A percentile compares a stretch with the other conserved stretches of the same genome.
Evolutionary conservation across 2,113 vertebrate species (phyloP).

Genomic region (Poecilia latipinna): DNA sequence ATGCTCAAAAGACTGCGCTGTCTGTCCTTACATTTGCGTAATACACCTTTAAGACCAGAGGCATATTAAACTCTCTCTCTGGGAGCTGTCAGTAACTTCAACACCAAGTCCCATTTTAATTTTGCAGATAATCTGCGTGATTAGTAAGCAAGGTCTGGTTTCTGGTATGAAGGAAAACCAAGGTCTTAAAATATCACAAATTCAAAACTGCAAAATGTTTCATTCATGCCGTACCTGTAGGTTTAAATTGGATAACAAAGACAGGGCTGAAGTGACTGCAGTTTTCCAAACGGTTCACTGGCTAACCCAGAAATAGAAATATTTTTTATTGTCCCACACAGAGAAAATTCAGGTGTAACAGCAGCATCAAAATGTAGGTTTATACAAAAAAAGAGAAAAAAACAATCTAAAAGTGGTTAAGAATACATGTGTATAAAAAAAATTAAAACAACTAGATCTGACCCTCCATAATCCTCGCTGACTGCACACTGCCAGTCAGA

Average conservation of each 20-base stretch:
- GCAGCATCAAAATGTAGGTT: too few relatives aligned
- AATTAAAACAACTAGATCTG: too few relatives aligned
- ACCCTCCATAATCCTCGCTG: too few relatives aligned
- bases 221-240: not conserved
- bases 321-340: too few relatives aligned
- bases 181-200: not conserved
- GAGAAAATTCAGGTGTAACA: too few relatives aligned
- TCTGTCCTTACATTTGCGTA: not conserved
- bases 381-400: too few relatives aligned
- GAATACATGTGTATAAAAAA: too few relatives aligned
- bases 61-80: not conserved
- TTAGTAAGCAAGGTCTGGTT: not conserved
- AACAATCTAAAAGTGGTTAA: too few relatives aligned
- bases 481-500: too few relatives aligned
- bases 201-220: not conserved
- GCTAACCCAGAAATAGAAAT: too few relatives aligned
- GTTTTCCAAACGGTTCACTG: too few relatives aligned
- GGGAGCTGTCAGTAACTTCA: not conserved
- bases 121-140: not conserved
- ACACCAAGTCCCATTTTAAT: not conserved
- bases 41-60: not conserved
- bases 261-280: not conserved
- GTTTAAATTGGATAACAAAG: not conserved
- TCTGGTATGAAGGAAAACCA: not conserved
- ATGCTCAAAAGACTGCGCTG: not conserved